phyloP scores from a whole-genome alignment of 35 echinoderm and acorn worm genomes.

The Antedon bifida region DNA sequence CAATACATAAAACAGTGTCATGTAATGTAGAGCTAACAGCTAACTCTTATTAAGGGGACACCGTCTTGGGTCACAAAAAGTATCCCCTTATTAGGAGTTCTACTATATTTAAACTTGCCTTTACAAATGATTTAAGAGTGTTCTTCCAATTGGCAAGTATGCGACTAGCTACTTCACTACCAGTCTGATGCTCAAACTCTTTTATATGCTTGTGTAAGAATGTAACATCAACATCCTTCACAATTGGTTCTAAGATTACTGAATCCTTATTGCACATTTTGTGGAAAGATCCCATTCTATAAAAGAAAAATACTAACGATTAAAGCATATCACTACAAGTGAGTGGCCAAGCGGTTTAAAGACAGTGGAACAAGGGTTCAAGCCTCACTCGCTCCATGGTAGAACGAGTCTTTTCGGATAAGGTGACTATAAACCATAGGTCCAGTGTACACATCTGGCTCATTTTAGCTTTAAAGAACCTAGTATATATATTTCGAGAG shows the following conservation, averaged over 20 bases:
- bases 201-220: conserved; percentile 57
- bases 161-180: conserved; percentile 42
- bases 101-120: conserved; percentile 23
- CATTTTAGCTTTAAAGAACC: too few species aligned
- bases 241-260: conserved; percentile 46
- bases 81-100: background rate
- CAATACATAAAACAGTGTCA: too few species aligned
- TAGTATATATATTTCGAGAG: too few species aligned
- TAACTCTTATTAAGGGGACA: too few species aligned
- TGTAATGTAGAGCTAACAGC: too few species aligned
- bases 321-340: background rate
- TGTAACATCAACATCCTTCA: conserved; percentile 60
- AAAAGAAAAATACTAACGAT: background rate
- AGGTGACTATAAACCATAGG: too few species aligned
- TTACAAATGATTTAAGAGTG: conserved; percentile 62
- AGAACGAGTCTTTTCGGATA: too few species aligned
- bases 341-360: too few species aligned
- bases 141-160: conserved; percentile 63
- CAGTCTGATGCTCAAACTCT: conserved; percentile 48
- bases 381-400: too few species aligned
- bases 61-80: too few species aligned
- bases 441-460: too few species aligned
- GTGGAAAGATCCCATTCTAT: conserved; percentile 45
- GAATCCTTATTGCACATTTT: conserved; percentile 72
- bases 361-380: too few species aligned